A percentile compares a stretch with the other conserved stretches of the same genome.
phyloP scores from a whole-genome alignment of 2,797 vertebrate species.

The Oryzias sinensis region DNA sequence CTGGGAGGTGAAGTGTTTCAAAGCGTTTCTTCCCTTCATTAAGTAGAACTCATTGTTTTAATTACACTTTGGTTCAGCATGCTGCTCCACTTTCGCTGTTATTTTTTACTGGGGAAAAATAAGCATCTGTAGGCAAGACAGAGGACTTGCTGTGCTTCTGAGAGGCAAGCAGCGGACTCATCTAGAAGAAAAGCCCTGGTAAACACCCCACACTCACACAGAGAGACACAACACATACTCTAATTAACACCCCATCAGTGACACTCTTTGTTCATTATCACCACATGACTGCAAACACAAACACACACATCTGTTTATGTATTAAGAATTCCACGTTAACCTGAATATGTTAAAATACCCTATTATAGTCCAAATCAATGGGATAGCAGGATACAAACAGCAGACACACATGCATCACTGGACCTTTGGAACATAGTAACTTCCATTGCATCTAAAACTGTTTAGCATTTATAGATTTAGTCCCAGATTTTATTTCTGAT shows the following conservation, averaged over 20 bases:
- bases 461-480: no score
- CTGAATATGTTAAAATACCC: no score
- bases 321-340: neutral
- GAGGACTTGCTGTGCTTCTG: conserved; percentile 40
- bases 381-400: neutral
- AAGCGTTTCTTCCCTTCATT: conserved; percentile 74
- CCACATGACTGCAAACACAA: conserved; percentile 3
- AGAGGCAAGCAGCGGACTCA: conserved; percentile 33
- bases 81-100: conserved; percentile 70
- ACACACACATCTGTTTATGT: neutral
- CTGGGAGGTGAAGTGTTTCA: conserved; percentile 71
- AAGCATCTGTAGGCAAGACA: conserved; percentile 51
- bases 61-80: conserved; percentile 68
- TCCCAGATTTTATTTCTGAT: neutral
- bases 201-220: conserved; percentile 21
- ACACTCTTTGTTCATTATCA: neutral
- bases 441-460: no score
- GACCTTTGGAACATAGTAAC: no score
- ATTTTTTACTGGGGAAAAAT: conserved; percentile 67
- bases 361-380: neutral
- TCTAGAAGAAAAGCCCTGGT: conserved; percentile 25
- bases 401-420: no score
- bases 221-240: conserved; percentile 6
- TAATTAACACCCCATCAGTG: conserved; percentile 8
- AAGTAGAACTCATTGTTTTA: conserved; percentile 76